A percentile compares a stretch with the other conserved stretches of the same genome.
Conservation (phyloP, 1,140 invertebrate species). For the Bombus balteatus region DNA sequence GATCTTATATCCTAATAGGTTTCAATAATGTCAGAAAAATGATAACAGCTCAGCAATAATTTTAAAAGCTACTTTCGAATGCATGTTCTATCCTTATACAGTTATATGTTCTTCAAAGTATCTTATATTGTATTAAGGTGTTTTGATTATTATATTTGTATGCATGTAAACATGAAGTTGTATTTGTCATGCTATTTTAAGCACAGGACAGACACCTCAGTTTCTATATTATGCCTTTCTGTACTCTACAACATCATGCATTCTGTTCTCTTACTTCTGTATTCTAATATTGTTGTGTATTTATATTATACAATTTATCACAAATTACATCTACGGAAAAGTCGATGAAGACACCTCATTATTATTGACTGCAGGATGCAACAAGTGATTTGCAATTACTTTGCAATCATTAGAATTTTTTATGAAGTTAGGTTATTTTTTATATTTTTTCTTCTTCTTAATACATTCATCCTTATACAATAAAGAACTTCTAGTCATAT, state of each 20-base stretch:
- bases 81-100: not conserved
- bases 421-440: not conserved
- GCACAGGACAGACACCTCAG: not conserved
- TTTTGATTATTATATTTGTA: not conserved
- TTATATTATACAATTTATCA: not conserved
- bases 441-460: not conserved
- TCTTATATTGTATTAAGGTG: not conserved
- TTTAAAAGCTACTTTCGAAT: not conserved
- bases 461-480: no score
- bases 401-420: not conserved
- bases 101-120: not conserved
- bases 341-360: not conserved
- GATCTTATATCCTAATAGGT: not conserved
- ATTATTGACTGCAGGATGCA: not conserved
- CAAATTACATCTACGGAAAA: not conserved
- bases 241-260: not conserved
- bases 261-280: not conserved
- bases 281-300: no score
- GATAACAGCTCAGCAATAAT: not conserved
- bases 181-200: conserved; percentile 16
- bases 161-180: not conserved
- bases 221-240: not conserved
- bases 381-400: not conserved
- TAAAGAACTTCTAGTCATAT: not conserved
- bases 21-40: not conserved